These are phyloP conservation scores for Iselma pallidipennis DNA, from an alignment of 2,888 invertebrate species.

Conservation along the genomic window DNA sequence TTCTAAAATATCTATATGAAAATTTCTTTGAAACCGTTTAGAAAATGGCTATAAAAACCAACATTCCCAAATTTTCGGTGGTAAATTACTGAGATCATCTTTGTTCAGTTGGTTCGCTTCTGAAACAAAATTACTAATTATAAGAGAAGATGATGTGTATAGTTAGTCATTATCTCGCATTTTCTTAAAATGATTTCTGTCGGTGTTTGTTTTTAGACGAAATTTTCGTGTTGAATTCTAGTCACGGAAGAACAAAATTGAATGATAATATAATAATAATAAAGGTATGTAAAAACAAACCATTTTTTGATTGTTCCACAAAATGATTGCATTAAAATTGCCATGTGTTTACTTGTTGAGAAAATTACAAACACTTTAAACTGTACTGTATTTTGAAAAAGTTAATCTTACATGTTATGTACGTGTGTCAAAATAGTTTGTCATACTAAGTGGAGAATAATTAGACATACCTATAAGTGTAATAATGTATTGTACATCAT, in stretches of 20 bases:
- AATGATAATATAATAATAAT: constrained; percentile 12
- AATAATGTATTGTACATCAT: no score
- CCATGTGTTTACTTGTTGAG: constrained; percentile 19
- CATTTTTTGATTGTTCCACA: constrained; percentile 14
- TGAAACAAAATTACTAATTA: background rate
- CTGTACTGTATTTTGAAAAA: constrained; percentile 16
- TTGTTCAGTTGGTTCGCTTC: background rate
- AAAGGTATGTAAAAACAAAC: constrained; percentile 19
- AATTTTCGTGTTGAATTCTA: background rate
- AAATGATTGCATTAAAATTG: constrained; percentile 20
- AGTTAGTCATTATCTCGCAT: background rate
- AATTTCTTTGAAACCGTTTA: no score
- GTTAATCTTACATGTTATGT: constrained; percentile 9
- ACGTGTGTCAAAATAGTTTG: constrained; percentile 21
- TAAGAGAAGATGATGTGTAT: background rate
- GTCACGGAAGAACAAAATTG: constrained; percentile 7
- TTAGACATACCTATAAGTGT: constrained; percentile 8
- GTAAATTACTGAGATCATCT: background rate
- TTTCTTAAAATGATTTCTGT: background rate
- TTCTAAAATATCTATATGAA: no score
- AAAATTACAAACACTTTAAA: constrained; percentile 20
- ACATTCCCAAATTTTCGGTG: no score
- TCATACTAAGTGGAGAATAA: background rate
- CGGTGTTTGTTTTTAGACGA: constrained; percentile 11
- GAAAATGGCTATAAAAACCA: no score